Base-by-base conservation (phyloP, 2,888 invertebrate species). In the Dermolepida albohirtum region DNA sequence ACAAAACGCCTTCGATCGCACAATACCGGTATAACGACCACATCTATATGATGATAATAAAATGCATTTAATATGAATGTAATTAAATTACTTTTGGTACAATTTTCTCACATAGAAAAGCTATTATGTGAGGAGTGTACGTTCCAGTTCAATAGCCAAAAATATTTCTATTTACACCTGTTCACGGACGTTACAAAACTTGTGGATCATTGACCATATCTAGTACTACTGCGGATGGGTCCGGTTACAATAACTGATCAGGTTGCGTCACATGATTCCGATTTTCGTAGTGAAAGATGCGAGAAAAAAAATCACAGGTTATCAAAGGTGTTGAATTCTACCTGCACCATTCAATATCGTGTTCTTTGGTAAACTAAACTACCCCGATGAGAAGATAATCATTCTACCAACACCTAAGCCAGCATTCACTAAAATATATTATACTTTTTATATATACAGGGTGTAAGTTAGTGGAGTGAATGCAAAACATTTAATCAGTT, bases 161-260 rank as follows among this genome's bases (percentile, higher is more conserved):
- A 65, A 65, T 65, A 65, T 65, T 65, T 54, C 65, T 54, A 65
- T 65, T 65, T 65, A 65, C 65, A 65, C 65, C 65, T 65, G 65
- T 54, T 65, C 59, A 62, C 43, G 65, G 52, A 44, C 65, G 65
- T 44, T 65, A 52, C 54, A 65, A 65, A 65, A 44, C 65, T 51
- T 47, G 43, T 65, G 54, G 65, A 65, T 65, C 65, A 65, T 65
- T 65, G 65, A 65, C 65, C 65, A 65, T 65, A 54, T 54, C 65
- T 65, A 43, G 54, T 43, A 64, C 52, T 64, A 64, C 64, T 27
- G 22, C 16, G 10, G 29, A 16, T 52, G 54, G 44, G 27, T 47
- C 65, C 54, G 65, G 54, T 54, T 52, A 65, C 65, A 65, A 65
- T 54, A 65, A 54, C 59, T 29, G 52, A 47, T 65, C 65, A 54